Evolutionary conservation across 2,797 vertebrate genomes (phyloP).

Genomic region (Gephyroberyx darwinii): DNA sequence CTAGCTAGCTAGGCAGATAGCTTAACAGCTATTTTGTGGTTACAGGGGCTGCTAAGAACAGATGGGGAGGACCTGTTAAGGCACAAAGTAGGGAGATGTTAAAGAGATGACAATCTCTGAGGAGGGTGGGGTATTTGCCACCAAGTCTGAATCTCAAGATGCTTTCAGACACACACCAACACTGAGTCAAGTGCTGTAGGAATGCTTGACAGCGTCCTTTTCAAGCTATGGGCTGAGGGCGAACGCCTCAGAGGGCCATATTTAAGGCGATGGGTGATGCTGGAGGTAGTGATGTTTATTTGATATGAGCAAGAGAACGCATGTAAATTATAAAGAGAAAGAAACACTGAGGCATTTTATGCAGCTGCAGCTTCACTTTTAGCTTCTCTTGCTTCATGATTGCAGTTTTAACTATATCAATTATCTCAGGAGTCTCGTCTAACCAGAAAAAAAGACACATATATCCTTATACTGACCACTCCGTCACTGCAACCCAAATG

Average conservation of each 20-base stretch:
- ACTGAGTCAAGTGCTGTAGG: neutral
- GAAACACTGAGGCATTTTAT: neutral
- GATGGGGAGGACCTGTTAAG: no score
- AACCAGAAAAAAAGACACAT: neutral
- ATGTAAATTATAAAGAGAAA: neutral
- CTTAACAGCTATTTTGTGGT: no score
- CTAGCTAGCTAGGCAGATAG: no score
- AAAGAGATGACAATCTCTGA: no score
- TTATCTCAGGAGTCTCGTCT: neutral
- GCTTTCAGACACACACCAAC: neutral
- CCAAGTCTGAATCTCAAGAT: no score
- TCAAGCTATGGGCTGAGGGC: constrained; percentile 8
- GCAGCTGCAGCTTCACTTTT: neutral
- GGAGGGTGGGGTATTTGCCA: no score
- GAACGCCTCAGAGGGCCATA: neutral
- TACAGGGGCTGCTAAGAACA: no score
- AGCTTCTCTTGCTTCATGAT: neutral
- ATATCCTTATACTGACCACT: constrained; percentile 1
- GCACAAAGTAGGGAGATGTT: no score
- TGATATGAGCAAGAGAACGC: neutral
- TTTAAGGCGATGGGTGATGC: constrained; percentile 8
- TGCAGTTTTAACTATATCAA: neutral
- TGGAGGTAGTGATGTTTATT: constrained; percentile 20
- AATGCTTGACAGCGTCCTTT: constrained; percentile 22
- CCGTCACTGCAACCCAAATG: constrained; percentile 19